Conservation (phyloP, 2,888 invertebrate genomes). For the Drosophila robusta region DNA sequence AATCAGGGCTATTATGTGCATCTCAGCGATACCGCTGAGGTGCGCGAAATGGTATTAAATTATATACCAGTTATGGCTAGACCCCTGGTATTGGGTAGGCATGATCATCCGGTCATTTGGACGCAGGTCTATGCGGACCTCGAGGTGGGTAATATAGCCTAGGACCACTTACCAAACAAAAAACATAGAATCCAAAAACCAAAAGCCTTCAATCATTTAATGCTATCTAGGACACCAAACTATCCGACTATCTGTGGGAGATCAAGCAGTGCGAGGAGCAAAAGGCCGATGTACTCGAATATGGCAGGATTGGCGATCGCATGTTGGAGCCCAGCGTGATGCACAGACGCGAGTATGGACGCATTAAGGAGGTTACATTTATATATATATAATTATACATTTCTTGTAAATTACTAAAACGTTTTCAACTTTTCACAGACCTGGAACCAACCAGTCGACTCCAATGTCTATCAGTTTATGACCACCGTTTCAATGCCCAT, state of each 20-base stretch:
- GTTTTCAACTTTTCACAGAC: conserved; percentile 58
- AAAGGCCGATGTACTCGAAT: conserved; percentile 90
- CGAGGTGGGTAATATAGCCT: conserved; percentile 87
- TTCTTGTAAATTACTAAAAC: no score
- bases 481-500: conserved; percentile 97
- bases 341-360: conserved; percentile 85
- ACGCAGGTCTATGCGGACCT: conserved; percentile 98
- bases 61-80: conserved; percentile 99
- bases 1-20: conserved; percentile 99
- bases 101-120: conserved; percentile 97
- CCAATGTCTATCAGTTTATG: conserved; percentile 90
- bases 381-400: neutral
- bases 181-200: conserved; percentile 4
- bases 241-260: conserved; percentile 96
- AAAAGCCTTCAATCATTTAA: conserved; percentile 31
- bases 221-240: conserved; percentile 90
- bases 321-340: conserved; percentile 89
- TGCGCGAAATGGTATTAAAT: conserved; percentile 97
- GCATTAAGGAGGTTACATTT: conserved; percentile 75
- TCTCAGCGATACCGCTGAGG: conserved; percentile 98
- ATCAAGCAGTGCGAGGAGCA: conserved; percentile 92
- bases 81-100: conserved; percentile 94
- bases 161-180: conserved; percentile 15
- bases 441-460: conserved; percentile 86
- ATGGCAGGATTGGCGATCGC: conserved; percentile 85